Evolutionary conservation across 2,797 vertebrate genomes (phyloP), one percentile per base, ranked within the genome.

Genomic region (Pempheris klunzingeri): DNA sequence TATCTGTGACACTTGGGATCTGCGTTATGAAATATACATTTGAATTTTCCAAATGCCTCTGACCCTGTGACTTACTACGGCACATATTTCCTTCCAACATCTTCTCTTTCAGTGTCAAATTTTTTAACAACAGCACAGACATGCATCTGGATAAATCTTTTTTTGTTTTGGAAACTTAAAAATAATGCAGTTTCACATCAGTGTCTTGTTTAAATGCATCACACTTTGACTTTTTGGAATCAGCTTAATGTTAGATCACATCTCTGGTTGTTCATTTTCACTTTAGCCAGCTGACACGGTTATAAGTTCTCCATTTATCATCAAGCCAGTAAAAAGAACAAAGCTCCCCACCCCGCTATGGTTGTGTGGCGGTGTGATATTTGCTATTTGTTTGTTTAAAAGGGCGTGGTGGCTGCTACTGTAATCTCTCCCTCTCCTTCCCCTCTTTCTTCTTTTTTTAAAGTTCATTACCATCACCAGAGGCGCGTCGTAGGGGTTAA

Each of bases 401-500:
- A 47, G 88, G 92, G 89, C 73, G 89, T 90, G 65, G 82, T 58
- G 71, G 28, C 71, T 74, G 22, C 80, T 81, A 55, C 71, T 78
- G 64, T 72, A 72, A 73, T 64, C 34, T 49, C 74, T 18, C 38
- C 24, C 32, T 10, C 26, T 46, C 9, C 13, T 28, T 2, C 7
- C 17, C 38, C 26, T 32, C 24, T 22, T 67, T 44, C 15, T 49
- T 64, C 10, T 7, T 39, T 64, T n/a, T 72, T 50, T 28, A 81
- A 86, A 88, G 75, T 88, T 87, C 78, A 84, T 82, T 75, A 82
- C 73, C 85, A 88, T 88, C 65, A 41, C 50, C 84, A 85, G 82
- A 81, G 62, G 62, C 74, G 86, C 88, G 79, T 90, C 87, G 89
- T 54, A 91, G 89, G 94, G 93, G 92, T 94, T 93, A 92, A 93